Evolutionary conservation across 2,888 invertebrate genomes (phyloP), one percentile per base, ranked within the genome.

Genomic region (Synergus japonicus): DNA sequence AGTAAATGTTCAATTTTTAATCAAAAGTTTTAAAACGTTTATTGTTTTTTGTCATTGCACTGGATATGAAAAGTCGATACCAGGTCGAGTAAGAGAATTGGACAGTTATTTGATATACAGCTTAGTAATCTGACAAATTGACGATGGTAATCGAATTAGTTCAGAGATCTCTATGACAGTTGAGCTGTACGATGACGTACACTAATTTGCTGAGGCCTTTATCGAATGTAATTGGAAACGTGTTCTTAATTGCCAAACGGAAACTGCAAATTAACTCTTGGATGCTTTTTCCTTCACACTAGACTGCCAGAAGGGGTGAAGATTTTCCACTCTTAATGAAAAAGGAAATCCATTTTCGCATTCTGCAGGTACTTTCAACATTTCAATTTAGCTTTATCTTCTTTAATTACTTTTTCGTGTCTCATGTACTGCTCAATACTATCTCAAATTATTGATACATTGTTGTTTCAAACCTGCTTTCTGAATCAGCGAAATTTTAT

Each of bases 81-180:
- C 18, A 37, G 73, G n/a, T 58, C 49, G 54, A 41, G 54, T 15
- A 54, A 73, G 73, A 54, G 54, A 54, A 54, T 69, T 44, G 78
- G 78, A 80, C 82, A 79, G 81, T 78, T 67, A 81, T 83, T 82
- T 83, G 83, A 82, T 82, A 79, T 79, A 78, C 69, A 76, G 69
- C 66, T 79, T 73, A 77, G 79, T 81, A 83, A 83, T 83, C 81
- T 78, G 85, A 84, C 85, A 85, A 85, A 81, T 84, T 82, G 81
- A 81, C 81, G 85, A 78, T 76, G 77, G 82, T 85, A 85, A 85
- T 85, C 79, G 83, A 82, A 84, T 83, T 81, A 83, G 81, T 80
- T 69, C 67, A 46, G 79, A 81, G 80, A 80, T 82, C 81, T 79
- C 80, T 76, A 77, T 80, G 83, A 83, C 82, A 80, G 80, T 82